Evolutionary conservation across 2,797 vertebrate species (phyloP), one percentile per base, ranked within the genome.

Genomic region (Halcyon smyrnensis): DNA sequence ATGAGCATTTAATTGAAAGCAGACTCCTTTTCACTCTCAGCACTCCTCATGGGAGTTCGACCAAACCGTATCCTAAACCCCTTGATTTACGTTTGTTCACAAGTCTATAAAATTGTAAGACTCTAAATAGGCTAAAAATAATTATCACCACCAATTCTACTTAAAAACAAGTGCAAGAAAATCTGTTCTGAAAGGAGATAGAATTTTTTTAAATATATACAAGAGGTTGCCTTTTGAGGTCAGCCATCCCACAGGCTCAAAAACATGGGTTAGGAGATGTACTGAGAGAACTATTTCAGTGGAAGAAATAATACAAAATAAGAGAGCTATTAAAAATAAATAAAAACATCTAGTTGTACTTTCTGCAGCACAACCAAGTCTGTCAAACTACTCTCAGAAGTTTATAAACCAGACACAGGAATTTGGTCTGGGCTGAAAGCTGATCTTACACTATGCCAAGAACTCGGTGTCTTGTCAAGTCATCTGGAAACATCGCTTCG

Each of bases 401-500:
- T 79, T 96, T 86, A 68, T 68, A 95, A 92, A 70, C 90, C 71
- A 93, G 92, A 97, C 96, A 80, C 7, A 94, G 92, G 94, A 97
- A 96, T 97, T 92, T 45, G 54, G 84, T 74, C 86, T 95, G 95
- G 88, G 86, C 77, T 91, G 94, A 92, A 95, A 92, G 62, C 57
- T 90, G 89, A 95, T 64, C 80, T 84, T 15, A 13, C 25, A 11
- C 74, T 8, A 27, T 13, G 91, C 95, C 96, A 96, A 93, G 96
- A 91, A 92, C 95, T 95, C 34, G 0, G 77, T 89, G 90, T 91
- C 86, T 89, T 83, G 90, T 94, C 94, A 90, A 90, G 48, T 94
- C 90, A 69, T 92, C 86, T 90, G 91, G 94, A 97, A 97, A 94
- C 53, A 67, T 20, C 1, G 0, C 45, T 36, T 30, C 43, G 4